Percentiles rank a stretch among this genome's conserved stretches.
These are phyloP conservation scores for Cyprinella venusta DNA, from an alignment of 2,797 vertebrate species.

Conservation along the genomic window DNA sequence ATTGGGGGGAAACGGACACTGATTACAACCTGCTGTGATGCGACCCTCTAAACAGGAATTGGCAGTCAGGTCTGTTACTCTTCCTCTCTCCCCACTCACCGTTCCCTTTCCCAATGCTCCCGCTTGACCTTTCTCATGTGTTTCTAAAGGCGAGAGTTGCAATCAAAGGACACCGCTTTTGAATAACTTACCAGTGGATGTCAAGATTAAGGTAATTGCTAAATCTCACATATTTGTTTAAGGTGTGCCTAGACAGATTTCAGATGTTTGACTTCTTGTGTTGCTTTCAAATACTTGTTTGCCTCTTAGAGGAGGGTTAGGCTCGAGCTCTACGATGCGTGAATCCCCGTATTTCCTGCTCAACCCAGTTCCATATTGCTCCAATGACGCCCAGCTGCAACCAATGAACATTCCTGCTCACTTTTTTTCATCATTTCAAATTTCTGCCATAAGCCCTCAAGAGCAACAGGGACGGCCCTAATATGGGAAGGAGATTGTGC, in stretches of 20 bases:
- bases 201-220: constrained; percentile 18
- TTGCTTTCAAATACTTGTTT: constrained; percentile 56
- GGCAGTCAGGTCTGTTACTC: background rate
- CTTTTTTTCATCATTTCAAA: constrained; percentile 76
- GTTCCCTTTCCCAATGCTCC: background rate
- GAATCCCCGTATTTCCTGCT: constrained; percentile 60
- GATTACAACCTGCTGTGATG: constrained; percentile 29
- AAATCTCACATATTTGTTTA: constrained; percentile 46
- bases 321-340: constrained; percentile 9
- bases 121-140: background rate
- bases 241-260: constrained; percentile 50
- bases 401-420: constrained; percentile 78
- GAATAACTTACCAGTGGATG: background rate
- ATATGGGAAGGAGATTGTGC: constrained; percentile 70
- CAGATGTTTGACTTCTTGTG: constrained; percentile 67
- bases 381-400: constrained; percentile 78
- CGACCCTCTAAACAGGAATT: constrained; percentile 43
- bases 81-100: background rate
- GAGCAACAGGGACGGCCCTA: constrained; percentile 71
- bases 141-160: background rate
- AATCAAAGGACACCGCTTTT: constrained; percentile 8
- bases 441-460: constrained; percentile 76
- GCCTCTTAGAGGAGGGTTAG: no score
- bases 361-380: constrained; percentile 67
- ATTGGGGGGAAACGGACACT: constrained; percentile 31